A percentile compares a stretch with the other conserved stretches of the same genome.
phyloP scores from a whole-genome alignment of 2,888 invertebrate genomes.

The Eudemis profundana region DNA sequence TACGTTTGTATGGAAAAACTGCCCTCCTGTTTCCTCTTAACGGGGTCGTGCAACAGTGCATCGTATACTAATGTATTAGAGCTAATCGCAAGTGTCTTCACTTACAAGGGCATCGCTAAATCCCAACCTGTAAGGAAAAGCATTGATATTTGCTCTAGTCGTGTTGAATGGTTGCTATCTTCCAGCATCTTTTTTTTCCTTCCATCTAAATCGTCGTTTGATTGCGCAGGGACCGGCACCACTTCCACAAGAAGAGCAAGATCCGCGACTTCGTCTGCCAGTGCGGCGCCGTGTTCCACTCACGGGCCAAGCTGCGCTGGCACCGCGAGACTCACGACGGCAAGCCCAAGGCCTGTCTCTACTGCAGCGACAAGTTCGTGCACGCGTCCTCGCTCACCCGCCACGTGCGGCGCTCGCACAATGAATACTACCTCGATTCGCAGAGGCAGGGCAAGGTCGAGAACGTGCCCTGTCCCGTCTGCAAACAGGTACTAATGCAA shows the following conservation, averaged over 20 bases:
- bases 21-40: too few relatives aligned
- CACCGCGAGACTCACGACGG: slow-evolving; percentile 94
- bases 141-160: too few relatives aligned
- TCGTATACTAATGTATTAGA: too few relatives aligned
- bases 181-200: too few relatives aligned
- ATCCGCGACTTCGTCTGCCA: slow-evolving; percentile 89
- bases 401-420: slow-evolving; percentile 93
- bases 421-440: slow-evolving; percentile 89
- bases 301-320: slow-evolving; percentile 93
- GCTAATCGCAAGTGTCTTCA: too few relatives aligned
- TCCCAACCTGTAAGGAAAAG: too few relatives aligned
- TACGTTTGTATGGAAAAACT: too few relatives aligned
- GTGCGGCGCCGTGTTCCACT: slow-evolving; percentile 93
- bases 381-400: slow-evolving; percentile 93
- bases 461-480: slow-evolving; percentile 92
- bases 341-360: slow-evolving; percentile 92
- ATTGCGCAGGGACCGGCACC: slow-evolving; percentile 88
- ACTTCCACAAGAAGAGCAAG: slow-evolving; percentile 89
- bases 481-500: slow-evolving; percentile 92
- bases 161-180: too few relatives aligned
- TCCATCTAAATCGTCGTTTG: too few relatives aligned
- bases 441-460: slow-evolving; percentile 87
- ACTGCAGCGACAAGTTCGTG: slow-evolving; percentile 94
- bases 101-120: too few relatives aligned
- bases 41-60: too few relatives aligned